These are phyloP conservation scores for Cherax destructor DNA, from an alignment of 1,140 invertebrate genomes.

Conservation along the genomic window DNA sequence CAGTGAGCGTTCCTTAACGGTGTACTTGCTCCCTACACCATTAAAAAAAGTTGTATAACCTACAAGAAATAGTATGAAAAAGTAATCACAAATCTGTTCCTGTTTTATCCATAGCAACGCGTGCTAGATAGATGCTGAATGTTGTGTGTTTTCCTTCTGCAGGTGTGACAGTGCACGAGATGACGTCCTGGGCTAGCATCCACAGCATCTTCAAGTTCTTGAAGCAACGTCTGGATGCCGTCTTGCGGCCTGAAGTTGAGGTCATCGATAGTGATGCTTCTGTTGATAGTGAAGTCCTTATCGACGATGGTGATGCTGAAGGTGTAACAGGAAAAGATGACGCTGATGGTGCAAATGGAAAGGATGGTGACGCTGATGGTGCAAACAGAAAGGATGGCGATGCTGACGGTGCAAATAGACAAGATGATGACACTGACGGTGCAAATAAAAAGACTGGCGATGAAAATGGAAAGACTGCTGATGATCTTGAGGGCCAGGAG, in stretches of 20 bases:
- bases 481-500: not conserved
- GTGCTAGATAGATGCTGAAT: not conserved
- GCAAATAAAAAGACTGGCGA: not conserved
- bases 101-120: not conserved
- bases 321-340: not conserved
- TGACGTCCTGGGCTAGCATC: constrained; percentile 64
- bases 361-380: not conserved
- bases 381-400: not conserved
- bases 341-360: not conserved
- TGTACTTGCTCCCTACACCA: not conserved
- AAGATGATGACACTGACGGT: not conserved
- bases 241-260: not conserved
- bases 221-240: constrained; percentile 16
- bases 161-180: constrained; percentile 57
- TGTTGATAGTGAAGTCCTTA: too few relatives aligned
- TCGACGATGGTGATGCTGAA: not conserved
- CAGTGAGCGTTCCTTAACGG: not conserved
- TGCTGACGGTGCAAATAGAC: not conserved
- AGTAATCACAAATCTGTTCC: not conserved
- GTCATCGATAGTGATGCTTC: not conserved
- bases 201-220: constrained; percentile 67
- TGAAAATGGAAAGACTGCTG: constrained; percentile 47
- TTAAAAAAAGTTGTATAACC: not conserved
- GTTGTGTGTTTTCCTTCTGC: not conserved
- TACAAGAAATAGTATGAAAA: not conserved